Conservation (phyloP, 2,888 invertebrate species). For the Cryptus armator region DNA sequence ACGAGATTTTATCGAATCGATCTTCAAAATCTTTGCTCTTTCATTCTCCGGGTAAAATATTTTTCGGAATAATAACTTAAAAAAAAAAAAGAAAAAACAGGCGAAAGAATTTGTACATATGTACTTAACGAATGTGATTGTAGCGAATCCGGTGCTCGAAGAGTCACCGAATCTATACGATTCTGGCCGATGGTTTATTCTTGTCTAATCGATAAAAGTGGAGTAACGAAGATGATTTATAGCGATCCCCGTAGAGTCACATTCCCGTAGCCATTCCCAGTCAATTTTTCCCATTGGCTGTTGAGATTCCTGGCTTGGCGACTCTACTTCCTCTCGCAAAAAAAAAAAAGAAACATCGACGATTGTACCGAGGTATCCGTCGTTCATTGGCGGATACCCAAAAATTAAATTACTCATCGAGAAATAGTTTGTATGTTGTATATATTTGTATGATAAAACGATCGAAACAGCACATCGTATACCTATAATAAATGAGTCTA, state of each 20-base stretch:
- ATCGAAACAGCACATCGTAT: constrained; percentile 62
- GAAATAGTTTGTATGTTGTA: constrained; percentile 62
- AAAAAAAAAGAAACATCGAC: constrained; percentile 26
- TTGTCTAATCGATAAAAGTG: neutral
- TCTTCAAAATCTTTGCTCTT: constrained; percentile 39
- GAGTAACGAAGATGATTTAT: constrained; percentile 34
- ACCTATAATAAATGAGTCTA: constrained; percentile 56
- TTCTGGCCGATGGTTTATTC: neutral
- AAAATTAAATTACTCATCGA: constrained; percentile 39
- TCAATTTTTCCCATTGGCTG: constrained; percentile 18
- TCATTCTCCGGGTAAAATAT: constrained; percentile 39
- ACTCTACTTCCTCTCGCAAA: neutral
- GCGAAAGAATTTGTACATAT: constrained; percentile 49
- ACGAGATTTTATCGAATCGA: constrained; percentile 32
- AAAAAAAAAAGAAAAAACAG: neutral
- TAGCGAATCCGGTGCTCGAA: neutral
- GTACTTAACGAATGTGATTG: constrained; percentile 44
- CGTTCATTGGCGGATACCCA: constrained; percentile 1
- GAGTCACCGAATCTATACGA: neutral
- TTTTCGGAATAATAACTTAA: constrained; percentile 29
- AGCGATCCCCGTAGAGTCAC: constrained; percentile 48
- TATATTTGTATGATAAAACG: constrained; percentile 68
- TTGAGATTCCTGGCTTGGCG: constrained; percentile 24
- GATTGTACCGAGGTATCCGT: constrained; percentile 45
- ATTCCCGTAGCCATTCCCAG: constrained; percentile 38